These are phyloP conservation scores for Ennomos quercinarius DNA, from an alignment of 2,888 invertebrate species.

Conservation along the genomic window DNA sequence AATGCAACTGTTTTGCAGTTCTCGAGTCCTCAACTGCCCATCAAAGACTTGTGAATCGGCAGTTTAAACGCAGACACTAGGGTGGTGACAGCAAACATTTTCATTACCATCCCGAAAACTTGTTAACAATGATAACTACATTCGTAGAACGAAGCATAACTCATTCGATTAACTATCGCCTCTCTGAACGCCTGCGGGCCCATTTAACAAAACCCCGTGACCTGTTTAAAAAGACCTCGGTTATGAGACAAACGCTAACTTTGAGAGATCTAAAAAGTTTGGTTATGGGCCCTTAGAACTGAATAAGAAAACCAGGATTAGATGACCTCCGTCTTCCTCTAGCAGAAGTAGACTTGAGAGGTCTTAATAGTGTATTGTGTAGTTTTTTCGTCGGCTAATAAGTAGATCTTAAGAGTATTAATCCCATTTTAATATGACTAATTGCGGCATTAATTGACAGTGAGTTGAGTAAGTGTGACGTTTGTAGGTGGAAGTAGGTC, in stretches of 20 bases:
- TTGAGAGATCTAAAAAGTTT: conserved; percentile 5
- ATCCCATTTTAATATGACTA: conserved; percentile 79
- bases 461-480: conserved; percentile 45
- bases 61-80: conserved; percentile 1
- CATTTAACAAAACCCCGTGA: conserved; percentile 47
- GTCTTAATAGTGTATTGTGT: conserved; percentile 3
- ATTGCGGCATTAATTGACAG: conserved; percentile 69
- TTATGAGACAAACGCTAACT: not conserved
- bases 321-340: not conserved
- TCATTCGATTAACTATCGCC: conserved; percentile 76
- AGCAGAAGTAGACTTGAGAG: not conserved
- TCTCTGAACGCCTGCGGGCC: conserved; percentile 70
- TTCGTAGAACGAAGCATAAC: conserved; percentile 77
- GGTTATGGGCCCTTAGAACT: conserved; percentile 3
- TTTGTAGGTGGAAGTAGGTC: conserved; percentile 42
- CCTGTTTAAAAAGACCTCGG: conserved; percentile 13
- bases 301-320: conserved; percentile 2
- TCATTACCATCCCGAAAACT: conserved; percentile 64
- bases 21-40: too few species aligned
- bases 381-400: conserved; percentile 51
- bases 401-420: conserved; percentile 67
- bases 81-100: conserved; percentile 64
- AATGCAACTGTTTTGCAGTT: too few species aligned
- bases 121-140: conserved; percentile 73
- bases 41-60: not conserved